These are phyloP conservation scores for Agrotis ipsilon DNA, from an alignment of 2,888 invertebrate genomes.

Conservation along the genomic window DNA sequence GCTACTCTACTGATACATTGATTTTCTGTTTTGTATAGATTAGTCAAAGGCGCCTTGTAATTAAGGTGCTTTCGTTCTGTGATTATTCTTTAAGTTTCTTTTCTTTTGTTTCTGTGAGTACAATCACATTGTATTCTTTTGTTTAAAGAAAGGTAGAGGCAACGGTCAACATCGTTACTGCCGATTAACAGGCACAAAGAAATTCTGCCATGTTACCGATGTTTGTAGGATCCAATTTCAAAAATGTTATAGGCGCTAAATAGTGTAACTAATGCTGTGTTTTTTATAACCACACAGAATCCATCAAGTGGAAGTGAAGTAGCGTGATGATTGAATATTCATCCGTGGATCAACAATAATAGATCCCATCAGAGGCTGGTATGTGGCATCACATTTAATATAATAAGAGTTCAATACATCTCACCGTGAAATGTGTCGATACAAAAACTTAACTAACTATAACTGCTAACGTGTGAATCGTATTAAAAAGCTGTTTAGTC, in stretches of 20 bases:
- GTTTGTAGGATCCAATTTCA: slow-evolving; percentile 67
- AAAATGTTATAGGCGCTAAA: slow-evolving; percentile 73
- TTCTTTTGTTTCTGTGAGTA: slow-evolving; percentile 67
- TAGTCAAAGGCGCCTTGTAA: slow-evolving; percentile 85
- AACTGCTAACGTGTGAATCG: slow-evolving; percentile 91
- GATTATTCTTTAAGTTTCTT: slow-evolving; percentile 72
- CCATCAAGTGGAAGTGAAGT: slow-evolving; percentile 82
- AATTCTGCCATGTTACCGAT: slow-evolving; percentile 56
- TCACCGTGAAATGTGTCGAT: slow-evolving; percentile 90
- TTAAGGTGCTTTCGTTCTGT: slow-evolving; percentile 81
- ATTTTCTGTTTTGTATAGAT: slow-evolving; percentile 84
- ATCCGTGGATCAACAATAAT: slow-evolving; percentile 90
- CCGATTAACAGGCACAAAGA: slow-evolving; percentile 59
- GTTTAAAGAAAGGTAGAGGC: slow-evolving; percentile 59
- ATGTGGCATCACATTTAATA: slow-evolving; percentile 90
- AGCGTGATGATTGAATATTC: slow-evolving; percentile 90
- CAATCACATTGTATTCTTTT: slow-evolving; percentile 67
- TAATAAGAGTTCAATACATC: slow-evolving; percentile 90
- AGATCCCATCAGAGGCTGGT: slow-evolving; percentile 89
- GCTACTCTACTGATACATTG: slow-evolving; percentile 82
- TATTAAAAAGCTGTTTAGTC: slow-evolving; percentile 91
- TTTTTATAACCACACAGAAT: slow-evolving; percentile 79
- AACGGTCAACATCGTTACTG: slow-evolving; percentile 52
- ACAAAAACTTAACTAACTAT: slow-evolving; percentile 91
- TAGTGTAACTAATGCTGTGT: slow-evolving; percentile 75